These are phyloP conservation scores for Chauna torquata DNA, from an alignment of 2,113 vertebrate genomes.

Conservation along the genomic window DNA sequence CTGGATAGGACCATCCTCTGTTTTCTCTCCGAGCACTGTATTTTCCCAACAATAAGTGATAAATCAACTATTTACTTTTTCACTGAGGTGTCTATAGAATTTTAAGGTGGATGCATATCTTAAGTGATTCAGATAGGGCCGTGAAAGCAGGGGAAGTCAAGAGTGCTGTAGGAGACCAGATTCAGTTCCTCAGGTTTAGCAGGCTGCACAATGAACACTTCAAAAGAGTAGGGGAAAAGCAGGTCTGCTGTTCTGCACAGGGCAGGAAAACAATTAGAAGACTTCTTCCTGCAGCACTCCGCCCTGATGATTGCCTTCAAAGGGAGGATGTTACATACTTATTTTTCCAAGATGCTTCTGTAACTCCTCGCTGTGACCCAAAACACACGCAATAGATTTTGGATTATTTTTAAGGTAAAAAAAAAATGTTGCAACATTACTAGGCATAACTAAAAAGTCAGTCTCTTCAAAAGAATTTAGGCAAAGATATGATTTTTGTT, in stretches of 20 bases:
- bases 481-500: background rate
- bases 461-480: background rate
- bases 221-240: background rate
- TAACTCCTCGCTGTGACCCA: background rate
- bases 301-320: background rate
- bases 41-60: background rate
- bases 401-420: background rate
- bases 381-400: rapidly evolving
- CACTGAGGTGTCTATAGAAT: background rate
- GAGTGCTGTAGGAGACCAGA: background rate
- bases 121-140: background rate
- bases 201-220: background rate
- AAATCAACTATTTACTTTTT: background rate
- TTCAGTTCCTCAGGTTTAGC: background rate
- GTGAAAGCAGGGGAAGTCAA: background rate
- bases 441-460: background rate
- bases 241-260: background rate
- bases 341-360: background rate
- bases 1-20: background rate
- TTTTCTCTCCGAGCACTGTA: background rate
- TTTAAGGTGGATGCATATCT: background rate
- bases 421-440: background rate
- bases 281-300: background rate
- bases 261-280: background rate
- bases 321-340: background rate